Evolutionary conservation across 2,797 vertebrate species (phyloP).

Genomic region (Hirundo rustica): DNA sequence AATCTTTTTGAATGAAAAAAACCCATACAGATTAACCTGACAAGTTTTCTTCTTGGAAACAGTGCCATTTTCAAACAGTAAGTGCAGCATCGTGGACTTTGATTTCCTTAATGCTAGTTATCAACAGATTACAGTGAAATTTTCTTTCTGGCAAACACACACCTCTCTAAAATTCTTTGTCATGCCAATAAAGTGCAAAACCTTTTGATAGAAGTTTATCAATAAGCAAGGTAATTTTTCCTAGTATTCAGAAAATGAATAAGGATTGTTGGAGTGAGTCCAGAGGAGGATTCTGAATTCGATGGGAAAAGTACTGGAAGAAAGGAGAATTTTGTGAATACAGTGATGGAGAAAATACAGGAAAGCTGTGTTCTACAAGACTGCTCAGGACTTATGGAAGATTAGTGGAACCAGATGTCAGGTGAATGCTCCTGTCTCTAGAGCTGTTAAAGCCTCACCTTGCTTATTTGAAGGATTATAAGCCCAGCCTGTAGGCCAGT

Average conservation of each 20-base stretch:
- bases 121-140: background rate
- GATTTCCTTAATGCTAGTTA: background rate
- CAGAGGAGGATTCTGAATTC: background rate
- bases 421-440: background rate
- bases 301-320: background rate
- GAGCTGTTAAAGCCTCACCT: background rate
- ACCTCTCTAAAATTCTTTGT: background rate
- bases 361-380: background rate
- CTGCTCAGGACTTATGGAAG: background rate
- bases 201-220: background rate
- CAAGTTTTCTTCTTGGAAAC: background rate
- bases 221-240: background rate
- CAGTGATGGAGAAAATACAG: background rate
- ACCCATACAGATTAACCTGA: background rate
- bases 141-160: background rate
- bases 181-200: background rate
- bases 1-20: background rate
- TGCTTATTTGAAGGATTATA: background rate
- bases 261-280: background rate
- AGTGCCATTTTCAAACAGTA: background rate
- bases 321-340: background rate
- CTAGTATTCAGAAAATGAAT: background rate
- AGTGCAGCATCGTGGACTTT: fast-evolving
- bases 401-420: background rate
- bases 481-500: background rate